A percentile compares a stretch with the other conserved stretches of the same genome.
Conservation (phyloP, 1,140 invertebrate genomes). For the Lordiphosa stackelbergi region DNA sequence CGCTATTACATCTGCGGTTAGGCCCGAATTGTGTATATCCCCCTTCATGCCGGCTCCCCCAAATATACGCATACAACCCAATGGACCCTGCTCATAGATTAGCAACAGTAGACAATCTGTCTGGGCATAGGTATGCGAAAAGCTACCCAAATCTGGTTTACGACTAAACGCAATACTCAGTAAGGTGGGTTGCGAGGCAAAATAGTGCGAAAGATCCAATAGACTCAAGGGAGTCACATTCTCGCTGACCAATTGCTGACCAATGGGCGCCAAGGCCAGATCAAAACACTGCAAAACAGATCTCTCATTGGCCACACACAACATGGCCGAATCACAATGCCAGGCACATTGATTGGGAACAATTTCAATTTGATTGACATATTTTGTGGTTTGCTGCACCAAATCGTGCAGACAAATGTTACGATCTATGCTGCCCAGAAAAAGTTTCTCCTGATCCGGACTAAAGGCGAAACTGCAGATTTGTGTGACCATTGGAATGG, state of each 20-base stretch:
- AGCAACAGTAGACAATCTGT: conserved; percentile 79
- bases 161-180: conserved; percentile 80
- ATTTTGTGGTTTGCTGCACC: conserved; percentile 81
- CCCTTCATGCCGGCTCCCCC: conserved; percentile 67
- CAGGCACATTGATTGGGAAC: conserved; percentile 85
- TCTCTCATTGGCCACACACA: conserved; percentile 84
- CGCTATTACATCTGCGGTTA: conserved; percentile 80
- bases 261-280: conserved; percentile 82
- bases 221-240: conserved; percentile 82
- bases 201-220: conserved; percentile 84
- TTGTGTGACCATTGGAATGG: conserved; percentile 84
- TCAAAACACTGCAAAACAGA: conserved; percentile 89
- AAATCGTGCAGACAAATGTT: conserved; percentile 86
- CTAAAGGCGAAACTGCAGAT: conserved; percentile 83
- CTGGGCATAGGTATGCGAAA: conserved; percentile 77
- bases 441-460: conserved; percentile 84
- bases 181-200: conserved; percentile 80
- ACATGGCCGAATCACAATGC: conserved; percentile 84
- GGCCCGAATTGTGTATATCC: conserved; percentile 77
- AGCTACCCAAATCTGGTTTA: conserved; percentile 78
- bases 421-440: conserved; percentile 87
- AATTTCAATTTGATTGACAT: conserved; percentile 79
- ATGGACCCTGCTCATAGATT: conserved; percentile 81
- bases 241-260: conserved; percentile 84
- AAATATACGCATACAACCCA: conserved; percentile 68